Conservation (phyloP, 1,140 invertebrate genomes). For the Dreissena rostriformis region DNA sequence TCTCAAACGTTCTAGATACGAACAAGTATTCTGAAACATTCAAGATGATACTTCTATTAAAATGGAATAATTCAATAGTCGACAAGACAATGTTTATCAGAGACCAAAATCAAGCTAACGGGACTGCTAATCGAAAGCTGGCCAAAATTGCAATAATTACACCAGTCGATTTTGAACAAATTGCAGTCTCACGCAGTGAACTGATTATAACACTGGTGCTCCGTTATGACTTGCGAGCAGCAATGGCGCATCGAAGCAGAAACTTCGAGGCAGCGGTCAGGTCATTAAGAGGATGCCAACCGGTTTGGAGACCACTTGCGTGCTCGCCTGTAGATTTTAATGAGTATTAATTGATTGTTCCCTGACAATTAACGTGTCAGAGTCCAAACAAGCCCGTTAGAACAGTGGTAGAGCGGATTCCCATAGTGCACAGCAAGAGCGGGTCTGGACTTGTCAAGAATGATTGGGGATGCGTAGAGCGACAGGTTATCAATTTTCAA, state of each 20-base stretch:
- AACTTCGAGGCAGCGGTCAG: constrained; percentile 1
- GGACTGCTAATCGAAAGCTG: no score
- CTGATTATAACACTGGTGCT: constrained; percentile 28
- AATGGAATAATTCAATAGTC: no score
- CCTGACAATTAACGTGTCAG: constrained; percentile 52
- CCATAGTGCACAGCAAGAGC: constrained; percentile 35
- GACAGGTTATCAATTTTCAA: constrained; percentile 7
- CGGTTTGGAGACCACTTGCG: neutral
- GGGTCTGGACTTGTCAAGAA: neutral
- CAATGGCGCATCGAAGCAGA: constrained; percentile 7
- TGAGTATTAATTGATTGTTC: constrained; percentile 57
- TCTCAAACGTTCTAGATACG: no score
- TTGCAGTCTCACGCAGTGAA: neutral
- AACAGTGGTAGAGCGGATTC: neutral
- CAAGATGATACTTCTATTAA: no score
- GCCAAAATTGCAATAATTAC: no score
- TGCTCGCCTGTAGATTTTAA: constrained; percentile 51
- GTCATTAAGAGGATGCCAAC: constrained; percentile 50
- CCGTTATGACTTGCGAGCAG: constrained; percentile 39
- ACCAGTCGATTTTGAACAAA: neutral
- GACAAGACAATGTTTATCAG: no score
- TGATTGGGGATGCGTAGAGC: neutral
- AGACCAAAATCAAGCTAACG: no score
- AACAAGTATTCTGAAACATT: no score
- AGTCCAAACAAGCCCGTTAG: constrained; percentile 10